Base-by-base conservation (phyloP, 2,113 vertebrate species). In the Archilochus colubris region DNA sequence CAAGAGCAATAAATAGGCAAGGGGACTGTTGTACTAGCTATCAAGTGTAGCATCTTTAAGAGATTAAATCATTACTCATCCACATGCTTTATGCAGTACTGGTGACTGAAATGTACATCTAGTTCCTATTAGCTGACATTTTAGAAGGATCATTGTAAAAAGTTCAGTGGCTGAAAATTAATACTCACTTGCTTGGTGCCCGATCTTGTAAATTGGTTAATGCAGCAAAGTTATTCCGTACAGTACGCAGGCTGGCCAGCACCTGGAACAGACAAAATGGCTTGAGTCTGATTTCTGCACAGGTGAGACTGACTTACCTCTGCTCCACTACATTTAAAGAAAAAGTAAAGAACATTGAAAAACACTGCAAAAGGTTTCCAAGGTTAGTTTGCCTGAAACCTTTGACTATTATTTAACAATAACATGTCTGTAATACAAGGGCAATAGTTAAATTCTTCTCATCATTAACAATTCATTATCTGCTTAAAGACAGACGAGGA, bases 191-290 rank as follows among this genome's bases (percentile, higher is more conserved):
- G 98, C 98, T 99, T 61, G 99, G 98, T 85, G 99, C 97, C 95
- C 99, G 98, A 85, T 99, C 99, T 98, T 99, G 99, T 95, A 99
- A 97, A 96, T 99, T 99, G 87, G 99, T 99, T 98, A 99, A 98
- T 95, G 99, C 99, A 98, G 99, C 99, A 97, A 99, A 99, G 97
- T 99, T 99, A 98, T 99, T 99, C 96, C 99, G 98, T 96, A 99
- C 99, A 92, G 99, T 99, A 98, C 99, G 98, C 92, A 99, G 98
- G 97, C 99, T 99, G 87, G 99, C 99, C 95, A 99, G 98, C 96
- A 99, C 99, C 99, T 99, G 94, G 28, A 95, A 91, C 18, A 91
- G 38, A 96, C 31, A 91, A 70, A 93, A 25, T 59, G 31, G 38
- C 36, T 75, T 96, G 78, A 94, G 33, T 95, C 54, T 79, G 48